Evolutionary conservation across 2,113 vertebrate genomes (phyloP), one percentile per base, ranked within the genome.

Genomic region (Chauna torquata): DNA sequence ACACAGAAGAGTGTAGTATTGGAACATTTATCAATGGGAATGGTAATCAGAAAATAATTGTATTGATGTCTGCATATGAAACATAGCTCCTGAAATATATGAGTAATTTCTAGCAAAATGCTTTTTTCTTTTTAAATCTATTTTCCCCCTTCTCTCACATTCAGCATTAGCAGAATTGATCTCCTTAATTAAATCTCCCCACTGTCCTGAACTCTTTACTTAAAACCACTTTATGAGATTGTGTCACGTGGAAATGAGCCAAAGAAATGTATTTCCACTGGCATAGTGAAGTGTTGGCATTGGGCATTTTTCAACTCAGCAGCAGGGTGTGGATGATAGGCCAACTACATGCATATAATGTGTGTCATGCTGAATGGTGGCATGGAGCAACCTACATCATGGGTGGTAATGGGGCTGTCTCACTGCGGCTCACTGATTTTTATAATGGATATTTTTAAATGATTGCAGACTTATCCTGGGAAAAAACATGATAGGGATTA

Each of bases 241-340:
- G 52, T 3, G 1, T 84, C 77, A 88, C 0, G 27, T 86, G 80
- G 91, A 89, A 94, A 79, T 47, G 36, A 82, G 66, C 69, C 74
- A 92, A 77, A 89, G 45, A 89, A 85, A n/a, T 16, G 3, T 95
- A 91, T 91, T 96, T 96, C 86, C 61, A 69, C 76, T 89, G 83
- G 69, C 78, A 23, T 76, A 59, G 52, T 82, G 30, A 58, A 59
- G 30, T 94, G 65, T 87, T 93, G 94, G 92, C 94, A 49, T 24
- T 89, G 83, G 65, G 74, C 23, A 40, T 92, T 94, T 95, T 88
- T 96, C 92, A 95, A 3, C 57, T 94, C 52, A 38, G 77, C 80
- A 87, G 72, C 90, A 76, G 82, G 54, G 49, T 89, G 58, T 82
- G 84, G 58, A 22, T 89, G 83, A 57, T 25, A 69, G 62, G 61